These are phyloP conservation scores for Hydrozoanthus tunicans DNA, from an alignment of 64 coral and sea anemone species.

Conservation along the genomic window DNA sequence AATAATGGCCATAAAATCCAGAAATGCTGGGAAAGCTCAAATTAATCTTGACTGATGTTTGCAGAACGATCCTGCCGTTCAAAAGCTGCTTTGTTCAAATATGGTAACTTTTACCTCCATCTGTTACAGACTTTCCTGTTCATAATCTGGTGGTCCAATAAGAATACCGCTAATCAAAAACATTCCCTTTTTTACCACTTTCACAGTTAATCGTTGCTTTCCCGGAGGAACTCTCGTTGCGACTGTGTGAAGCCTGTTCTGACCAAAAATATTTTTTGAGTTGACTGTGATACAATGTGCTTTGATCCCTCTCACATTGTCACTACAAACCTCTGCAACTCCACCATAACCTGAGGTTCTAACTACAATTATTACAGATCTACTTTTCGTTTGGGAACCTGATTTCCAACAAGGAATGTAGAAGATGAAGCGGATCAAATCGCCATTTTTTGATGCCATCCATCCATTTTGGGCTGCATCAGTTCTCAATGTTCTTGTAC, in stretches of 20 bases:
- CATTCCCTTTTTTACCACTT: constrained; percentile 55
- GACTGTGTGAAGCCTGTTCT: constrained; percentile 56
- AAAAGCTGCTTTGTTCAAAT: no score
- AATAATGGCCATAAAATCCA: no score
- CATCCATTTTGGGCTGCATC: constrained; percentile 73
- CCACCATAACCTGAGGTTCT: constrained; percentile 66
- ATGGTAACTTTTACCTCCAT: no score
- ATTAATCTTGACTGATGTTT: no score
- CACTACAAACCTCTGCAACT: constrained; percentile 56
- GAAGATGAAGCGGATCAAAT: constrained; percentile 50
- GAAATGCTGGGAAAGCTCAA: no score
- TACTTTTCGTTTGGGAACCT: not conserved
- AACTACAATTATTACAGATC: constrained; percentile 71
- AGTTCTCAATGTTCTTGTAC: constrained; percentile 39
- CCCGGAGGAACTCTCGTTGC: constrained; percentile 56
- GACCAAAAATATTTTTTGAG: constrained; percentile 49
- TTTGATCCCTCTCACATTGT: constrained; percentile 15
- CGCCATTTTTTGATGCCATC: constrained; percentile 21
- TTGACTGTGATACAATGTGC: constrained; percentile 33
- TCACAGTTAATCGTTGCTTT: constrained; percentile 60
- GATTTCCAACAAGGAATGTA: constrained; percentile 29
- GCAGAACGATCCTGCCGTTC: no score
- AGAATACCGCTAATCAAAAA: constrained; percentile 68
- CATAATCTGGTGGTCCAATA: constrained; percentile 81
- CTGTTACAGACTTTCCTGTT: constrained; percentile 38